A percentile compares a stretch with the other conserved stretches of the same genome.
Conservation (phyloP, 1,140 invertebrate genomes). For the Drosophila kepulauana region DNA sequence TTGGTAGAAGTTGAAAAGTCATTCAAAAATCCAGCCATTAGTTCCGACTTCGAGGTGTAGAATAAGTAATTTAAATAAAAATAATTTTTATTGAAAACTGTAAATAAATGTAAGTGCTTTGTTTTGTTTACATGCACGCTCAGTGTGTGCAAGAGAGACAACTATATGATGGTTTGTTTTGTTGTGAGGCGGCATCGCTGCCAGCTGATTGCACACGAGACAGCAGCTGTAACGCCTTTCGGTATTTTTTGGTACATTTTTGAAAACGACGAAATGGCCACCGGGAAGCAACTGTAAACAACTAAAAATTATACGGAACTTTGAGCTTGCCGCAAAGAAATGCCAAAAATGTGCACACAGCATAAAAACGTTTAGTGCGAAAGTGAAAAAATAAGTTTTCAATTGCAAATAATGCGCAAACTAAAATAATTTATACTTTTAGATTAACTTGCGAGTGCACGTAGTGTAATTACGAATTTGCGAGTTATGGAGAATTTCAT, state of each 20-base stretch:
- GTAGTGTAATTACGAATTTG: neutral
- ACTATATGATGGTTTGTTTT: neutral
- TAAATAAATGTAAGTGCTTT: neutral
- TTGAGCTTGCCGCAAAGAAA: neutral
- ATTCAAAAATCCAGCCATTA: constrained; percentile 43
- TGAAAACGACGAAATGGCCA: constrained; percentile 1
- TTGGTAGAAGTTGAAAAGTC: constrained; percentile 59
- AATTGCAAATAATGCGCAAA: neutral
- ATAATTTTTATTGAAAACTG: too few relatives aligned
- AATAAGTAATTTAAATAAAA: too few relatives aligned
- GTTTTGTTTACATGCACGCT: neutral
- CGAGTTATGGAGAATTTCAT: constrained; percentile 24
- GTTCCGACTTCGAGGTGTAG: constrained; percentile 44
- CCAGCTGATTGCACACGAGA: neutral
- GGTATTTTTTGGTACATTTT: constrained; percentile 36
- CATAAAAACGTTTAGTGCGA: neutral
- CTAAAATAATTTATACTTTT: neutral
- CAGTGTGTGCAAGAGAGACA: neutral
- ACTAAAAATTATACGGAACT: neutral
- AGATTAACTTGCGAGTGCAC: neutral
- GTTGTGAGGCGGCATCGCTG: neutral
- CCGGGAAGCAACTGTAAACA: constrained; percentile 29
- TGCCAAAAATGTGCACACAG: neutral
- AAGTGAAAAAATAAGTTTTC: constrained; percentile 16
- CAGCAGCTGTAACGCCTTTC: constrained; percentile 15